Evolutionary conservation across 2,888 invertebrate genomes (phyloP).

Genomic region (Meta bourneti): DNA sequence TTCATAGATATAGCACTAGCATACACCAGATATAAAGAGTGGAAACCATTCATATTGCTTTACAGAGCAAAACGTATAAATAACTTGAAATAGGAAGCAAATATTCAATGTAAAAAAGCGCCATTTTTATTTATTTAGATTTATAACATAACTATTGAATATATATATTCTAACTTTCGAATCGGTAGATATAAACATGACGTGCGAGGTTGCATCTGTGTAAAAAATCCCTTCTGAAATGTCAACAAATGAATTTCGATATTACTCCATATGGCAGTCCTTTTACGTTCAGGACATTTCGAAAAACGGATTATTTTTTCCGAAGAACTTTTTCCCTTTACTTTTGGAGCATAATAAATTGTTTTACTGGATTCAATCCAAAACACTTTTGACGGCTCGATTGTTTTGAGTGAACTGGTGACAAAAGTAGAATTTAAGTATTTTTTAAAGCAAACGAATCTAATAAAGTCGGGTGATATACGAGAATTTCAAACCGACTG

Average conservation of each 20-base stretch:
- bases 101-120: no score
- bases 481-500: background rate
- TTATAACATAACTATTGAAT: no score
- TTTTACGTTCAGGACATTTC: background rate
- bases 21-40: no score
- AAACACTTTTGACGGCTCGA: background rate
- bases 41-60: no score
- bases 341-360: background rate
- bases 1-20: no score
- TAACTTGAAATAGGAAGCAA: no score
- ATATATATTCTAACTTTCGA: no score
- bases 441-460: background rate
- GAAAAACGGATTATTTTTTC: background rate
- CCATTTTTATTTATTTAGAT: no score
- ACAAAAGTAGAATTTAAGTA: background rate
- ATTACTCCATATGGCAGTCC: background rate
- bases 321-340: background rate
- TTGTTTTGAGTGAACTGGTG: background rate
- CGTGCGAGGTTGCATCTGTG: no score
- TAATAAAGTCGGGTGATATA: background rate
- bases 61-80: no score
- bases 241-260: background rate
- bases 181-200: no score
- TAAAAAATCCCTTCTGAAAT: background rate
- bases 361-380: background rate